Conservation (phyloP, 2,113 vertebrate species). For the Trogon melanurus region DNA sequence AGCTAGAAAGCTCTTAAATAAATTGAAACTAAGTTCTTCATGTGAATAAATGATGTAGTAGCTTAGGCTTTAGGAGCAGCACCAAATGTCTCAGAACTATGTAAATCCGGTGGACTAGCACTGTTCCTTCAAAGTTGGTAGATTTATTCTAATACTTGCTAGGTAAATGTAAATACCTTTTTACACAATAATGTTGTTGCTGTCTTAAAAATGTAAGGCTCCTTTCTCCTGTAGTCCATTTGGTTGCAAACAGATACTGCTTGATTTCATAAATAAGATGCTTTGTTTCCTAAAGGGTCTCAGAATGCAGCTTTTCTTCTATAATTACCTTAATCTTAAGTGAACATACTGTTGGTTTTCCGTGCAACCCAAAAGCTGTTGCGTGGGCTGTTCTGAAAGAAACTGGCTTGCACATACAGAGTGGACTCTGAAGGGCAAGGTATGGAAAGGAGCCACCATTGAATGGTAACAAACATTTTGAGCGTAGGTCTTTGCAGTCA, state of each 20-base stretch:
- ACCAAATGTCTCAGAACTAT: neutral
- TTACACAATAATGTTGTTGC: neutral
- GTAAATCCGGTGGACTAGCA: neutral
- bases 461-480: neutral
- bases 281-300: neutral
- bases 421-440: neutral
- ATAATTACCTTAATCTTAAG: neutral
- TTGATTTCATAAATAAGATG: neutral
- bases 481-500: neutral
- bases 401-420: neutral
- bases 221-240: neutral
- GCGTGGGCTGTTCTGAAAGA: neutral
- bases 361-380: neutral
- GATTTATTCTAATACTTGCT: neutral
- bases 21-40: slow-evolving; percentile 24
- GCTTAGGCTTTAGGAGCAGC: slow-evolving; percentile 23
- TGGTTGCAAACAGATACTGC: neutral
- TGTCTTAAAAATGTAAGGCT: neutral
- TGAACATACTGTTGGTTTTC: neutral
- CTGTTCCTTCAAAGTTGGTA: neutral
- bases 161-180: neutral
- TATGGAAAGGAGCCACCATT: neutral
- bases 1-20: slow-evolving; percentile 52
- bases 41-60: slow-evolving; percentile 38
- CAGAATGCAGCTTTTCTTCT: neutral